These are phyloP conservation scores for Lontra canadensis DNA, from an alignment of 2,113 vertebrate species.

Conservation along the genomic window DNA sequence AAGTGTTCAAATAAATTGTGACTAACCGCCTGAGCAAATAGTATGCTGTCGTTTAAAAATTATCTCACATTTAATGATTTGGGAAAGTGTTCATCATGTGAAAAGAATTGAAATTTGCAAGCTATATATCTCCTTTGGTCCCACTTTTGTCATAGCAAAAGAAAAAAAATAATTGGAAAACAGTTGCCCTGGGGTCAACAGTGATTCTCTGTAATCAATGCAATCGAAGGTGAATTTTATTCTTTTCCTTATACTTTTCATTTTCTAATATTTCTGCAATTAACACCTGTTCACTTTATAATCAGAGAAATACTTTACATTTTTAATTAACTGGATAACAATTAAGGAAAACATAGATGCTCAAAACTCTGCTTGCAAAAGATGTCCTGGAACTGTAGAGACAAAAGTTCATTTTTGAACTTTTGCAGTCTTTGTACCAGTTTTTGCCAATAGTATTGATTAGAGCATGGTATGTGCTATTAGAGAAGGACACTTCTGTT, in stretches of 20 bases:
- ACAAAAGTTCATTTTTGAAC: not conserved
- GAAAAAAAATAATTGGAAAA: not conserved
- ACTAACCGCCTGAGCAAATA: not conserved
- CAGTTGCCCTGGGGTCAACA: not conserved
- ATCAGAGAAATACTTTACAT: not conserved
- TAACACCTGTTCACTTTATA: not conserved
- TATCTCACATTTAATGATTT: not conserved
- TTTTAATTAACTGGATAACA: not conserved
- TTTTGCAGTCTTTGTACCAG: not conserved
- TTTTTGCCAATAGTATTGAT: not conserved
- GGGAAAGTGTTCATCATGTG: not conserved
- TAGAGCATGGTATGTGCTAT: not conserved
- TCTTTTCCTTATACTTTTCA: not conserved
- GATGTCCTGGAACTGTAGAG: not conserved
- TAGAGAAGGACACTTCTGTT: not conserved
- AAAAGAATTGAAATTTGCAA: not conserved
- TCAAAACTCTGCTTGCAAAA: constrained; percentile 20
- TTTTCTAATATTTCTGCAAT: constrained; percentile 16
- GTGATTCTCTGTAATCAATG: not conserved
- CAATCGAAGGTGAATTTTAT: not conserved
- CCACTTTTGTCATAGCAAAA: not conserved
- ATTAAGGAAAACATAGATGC: not conserved
- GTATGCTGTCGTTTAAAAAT: not conserved
- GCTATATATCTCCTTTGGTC: not conserved
- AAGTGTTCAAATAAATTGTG: not conserved